These are phyloP conservation scores for Serrognathus titanus DNA, from an alignment of 2,888 invertebrate species.

Conservation along the genomic window DNA sequence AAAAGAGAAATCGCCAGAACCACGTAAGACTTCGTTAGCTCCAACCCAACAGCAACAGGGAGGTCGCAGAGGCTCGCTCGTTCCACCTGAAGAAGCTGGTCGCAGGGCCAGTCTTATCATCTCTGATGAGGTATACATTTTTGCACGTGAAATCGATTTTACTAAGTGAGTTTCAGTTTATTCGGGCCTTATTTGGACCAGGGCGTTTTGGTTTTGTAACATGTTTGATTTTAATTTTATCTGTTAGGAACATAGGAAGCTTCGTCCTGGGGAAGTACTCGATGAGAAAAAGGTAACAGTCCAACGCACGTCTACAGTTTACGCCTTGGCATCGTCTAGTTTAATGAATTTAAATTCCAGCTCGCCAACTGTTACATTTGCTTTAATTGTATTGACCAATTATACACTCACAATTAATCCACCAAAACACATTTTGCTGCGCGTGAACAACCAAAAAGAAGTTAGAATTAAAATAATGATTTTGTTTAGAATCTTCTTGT, in stretches of 20 bases:
- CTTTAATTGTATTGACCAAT: constrained; percentile 21
- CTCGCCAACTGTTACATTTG: constrained; percentile 14
- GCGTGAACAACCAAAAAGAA: not conserved
- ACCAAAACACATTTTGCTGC: not conserved
- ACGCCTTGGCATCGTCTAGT: constrained; percentile 18
- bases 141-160: not conserved
- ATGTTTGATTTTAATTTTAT: constrained; percentile 28
- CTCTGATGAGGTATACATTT: constrained; percentile 82
- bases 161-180: constrained; percentile 6
- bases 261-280: constrained; percentile 90
- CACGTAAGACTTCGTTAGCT: constrained; percentile 67
- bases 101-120: constrained; percentile 87
- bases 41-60: constrained; percentile 46
- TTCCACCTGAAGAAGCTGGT: constrained; percentile 83
- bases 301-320: constrained; percentile 9
- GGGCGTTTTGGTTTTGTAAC: constrained; percentile 21
- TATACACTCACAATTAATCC: constrained; percentile 13
- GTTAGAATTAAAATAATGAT: not conserved
- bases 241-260: constrained; percentile 80
- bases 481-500: no score
- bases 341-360: constrained; percentile 18
- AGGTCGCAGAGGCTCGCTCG: constrained; percentile 77
- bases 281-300: constrained; percentile 88
- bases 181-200: constrained; percentile 1
- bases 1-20: constrained; percentile 64